Percentiles rank a stretch among this genome's conserved stretches.
Conservation (phyloP, 2,113 vertebrate species). For the Onychostoma macrolepis region DNA sequence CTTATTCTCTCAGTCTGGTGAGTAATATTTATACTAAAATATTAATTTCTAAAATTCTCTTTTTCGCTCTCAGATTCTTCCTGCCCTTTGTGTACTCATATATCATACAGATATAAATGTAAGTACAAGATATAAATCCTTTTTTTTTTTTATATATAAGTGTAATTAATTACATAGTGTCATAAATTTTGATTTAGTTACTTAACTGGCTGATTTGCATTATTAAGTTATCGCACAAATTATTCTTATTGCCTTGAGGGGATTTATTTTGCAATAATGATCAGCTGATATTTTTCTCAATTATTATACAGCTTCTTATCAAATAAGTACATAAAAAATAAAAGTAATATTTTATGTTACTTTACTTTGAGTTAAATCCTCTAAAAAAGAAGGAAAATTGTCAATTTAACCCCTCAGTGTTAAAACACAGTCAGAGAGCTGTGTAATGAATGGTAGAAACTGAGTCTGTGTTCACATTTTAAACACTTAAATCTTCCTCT, state of each 20-base stretch:
- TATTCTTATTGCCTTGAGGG: neutral
- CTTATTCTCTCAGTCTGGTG: neutral
- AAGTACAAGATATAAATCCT: conserved; percentile 73
- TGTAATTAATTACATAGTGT: neutral
- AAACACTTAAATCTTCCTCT: neutral
- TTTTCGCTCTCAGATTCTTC: conserved; percentile 85
- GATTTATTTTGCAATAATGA: neutral
- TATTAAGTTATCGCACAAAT: neutral
- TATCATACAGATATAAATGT: conserved; percentile 99
- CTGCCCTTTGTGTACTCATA: conserved; percentile 97
- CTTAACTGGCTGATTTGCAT: neutral
- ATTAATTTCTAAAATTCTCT: neutral
- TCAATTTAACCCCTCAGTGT: neutral
- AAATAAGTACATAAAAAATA: neutral
- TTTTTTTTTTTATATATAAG: too few species aligned
- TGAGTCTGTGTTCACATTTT: neutral
- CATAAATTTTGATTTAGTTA: neutral
- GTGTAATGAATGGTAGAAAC: neutral
- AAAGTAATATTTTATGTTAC: neutral
- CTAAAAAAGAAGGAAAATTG: neutral
- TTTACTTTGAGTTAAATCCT: neutral
- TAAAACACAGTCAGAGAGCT: neutral
- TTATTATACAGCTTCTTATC: neutral
- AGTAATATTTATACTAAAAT: neutral
- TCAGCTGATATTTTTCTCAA: neutral